phyloP scores from a whole-genome alignment of 2,797 vertebrate species.

The Lacerta bilineata region DNA sequence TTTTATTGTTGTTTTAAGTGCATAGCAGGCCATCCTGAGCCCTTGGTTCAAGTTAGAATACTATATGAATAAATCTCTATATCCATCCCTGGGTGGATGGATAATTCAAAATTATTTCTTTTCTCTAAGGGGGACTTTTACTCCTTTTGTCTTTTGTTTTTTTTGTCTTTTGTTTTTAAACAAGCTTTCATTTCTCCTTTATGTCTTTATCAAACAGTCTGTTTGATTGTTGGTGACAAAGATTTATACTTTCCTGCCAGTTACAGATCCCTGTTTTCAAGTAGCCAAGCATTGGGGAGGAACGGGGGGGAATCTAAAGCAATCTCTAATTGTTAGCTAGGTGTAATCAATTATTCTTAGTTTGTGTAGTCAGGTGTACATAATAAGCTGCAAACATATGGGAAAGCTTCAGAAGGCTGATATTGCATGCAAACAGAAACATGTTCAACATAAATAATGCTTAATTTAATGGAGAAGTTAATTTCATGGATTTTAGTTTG shows the following conservation, averaged over 20 bases:
- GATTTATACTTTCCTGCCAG: slow-evolving; percentile 67
- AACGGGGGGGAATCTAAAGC: slow-evolving; percentile 11
- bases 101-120: slow-evolving; percentile 41
- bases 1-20: slow-evolving; percentile 14
- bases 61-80: not conserved
- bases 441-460: slow-evolving; percentile 75
- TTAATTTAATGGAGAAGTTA: slow-evolving; percentile 63
- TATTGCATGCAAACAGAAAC: slow-evolving; percentile 82
- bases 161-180: slow-evolving; percentile 17
- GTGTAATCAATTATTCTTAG: slow-evolving; percentile 81
- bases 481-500: slow-evolving; percentile 66
- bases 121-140: slow-evolving; percentile 49
- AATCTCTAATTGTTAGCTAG: slow-evolving; percentile 73
- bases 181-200: slow-evolving; percentile 63
- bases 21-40: not conserved
- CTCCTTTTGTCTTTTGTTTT: not conserved
- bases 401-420: slow-evolving; percentile 86
- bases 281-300: slow-evolving; percentile 67
- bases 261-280: slow-evolving; percentile 61
- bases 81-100: not conserved
- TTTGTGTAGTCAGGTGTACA: slow-evolving; percentile 85
- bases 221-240: slow-evolving; percentile 62
- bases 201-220: slow-evolving; percentile 69
- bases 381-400: slow-evolving; percentile 86
- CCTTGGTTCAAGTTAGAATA: not conserved